These are phyloP conservation scores for Poicephalus meyeri DNA, from an alignment of 2,113 vertebrate genomes.

Conservation along the genomic window DNA sequence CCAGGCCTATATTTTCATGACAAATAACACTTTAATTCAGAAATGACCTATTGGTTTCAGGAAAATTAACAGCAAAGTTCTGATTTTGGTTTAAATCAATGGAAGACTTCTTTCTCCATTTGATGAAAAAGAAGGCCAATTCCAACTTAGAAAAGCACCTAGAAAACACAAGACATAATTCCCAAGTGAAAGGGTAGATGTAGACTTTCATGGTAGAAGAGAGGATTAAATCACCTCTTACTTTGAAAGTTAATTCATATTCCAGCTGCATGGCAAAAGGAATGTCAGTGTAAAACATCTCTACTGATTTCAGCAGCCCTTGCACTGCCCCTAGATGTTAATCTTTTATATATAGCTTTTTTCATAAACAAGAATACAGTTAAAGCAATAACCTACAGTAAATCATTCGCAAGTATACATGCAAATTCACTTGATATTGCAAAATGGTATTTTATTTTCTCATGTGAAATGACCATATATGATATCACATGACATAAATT, in stretches of 20 bases:
- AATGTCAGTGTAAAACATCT: background rate
- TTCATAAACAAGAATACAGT: background rate
- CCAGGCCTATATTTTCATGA: background rate
- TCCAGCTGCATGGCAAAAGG: background rate
- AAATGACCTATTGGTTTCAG: background rate
- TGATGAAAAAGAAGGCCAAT: background rate
- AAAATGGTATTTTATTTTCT: background rate
- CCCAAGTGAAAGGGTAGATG: background rate
- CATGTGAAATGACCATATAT: fast-evolving
- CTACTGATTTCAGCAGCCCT: background rate
- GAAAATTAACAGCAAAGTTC: background rate
- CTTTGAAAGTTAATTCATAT: constrained; percentile 2
- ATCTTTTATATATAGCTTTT: background rate
- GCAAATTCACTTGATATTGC: background rate
- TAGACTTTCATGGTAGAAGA: background rate
- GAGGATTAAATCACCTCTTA: background rate
- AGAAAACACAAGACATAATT: background rate
- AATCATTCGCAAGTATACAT: background rate
- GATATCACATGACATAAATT: fast-evolving
- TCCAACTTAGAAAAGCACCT: background rate
- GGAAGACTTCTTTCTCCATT: background rate
- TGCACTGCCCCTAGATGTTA: background rate
- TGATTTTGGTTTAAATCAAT: constrained; percentile 9
- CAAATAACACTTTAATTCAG: background rate
- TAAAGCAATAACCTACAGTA: background rate